These are phyloP conservation scores for Platalea minor DNA, from an alignment of 2,797 vertebrate species.

Conservation along the genomic window DNA sequence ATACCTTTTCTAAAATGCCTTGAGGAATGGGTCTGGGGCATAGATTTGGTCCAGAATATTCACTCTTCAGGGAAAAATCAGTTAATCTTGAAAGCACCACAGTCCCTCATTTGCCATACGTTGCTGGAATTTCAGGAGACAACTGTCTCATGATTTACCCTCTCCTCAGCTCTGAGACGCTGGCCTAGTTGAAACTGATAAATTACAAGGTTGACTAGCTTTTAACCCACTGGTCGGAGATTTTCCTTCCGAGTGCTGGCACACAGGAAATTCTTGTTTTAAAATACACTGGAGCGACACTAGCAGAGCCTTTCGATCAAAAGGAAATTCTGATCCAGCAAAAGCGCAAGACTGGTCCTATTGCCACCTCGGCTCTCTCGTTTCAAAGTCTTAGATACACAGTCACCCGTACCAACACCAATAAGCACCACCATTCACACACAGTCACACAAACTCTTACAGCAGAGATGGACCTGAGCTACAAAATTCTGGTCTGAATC, in stretches of 20 bases:
- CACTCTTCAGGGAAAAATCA: not conserved
- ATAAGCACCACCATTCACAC: not conserved
- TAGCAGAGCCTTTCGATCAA: slow-evolving; percentile 13
- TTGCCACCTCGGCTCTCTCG: not conserved
- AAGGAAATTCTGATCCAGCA: slow-evolving; percentile 10
- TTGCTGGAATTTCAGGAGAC: not conserved
- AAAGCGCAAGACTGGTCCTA: not conserved
- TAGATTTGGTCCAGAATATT: not conserved
- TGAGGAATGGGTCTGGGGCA: not conserved
- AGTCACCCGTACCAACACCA: not conserved
- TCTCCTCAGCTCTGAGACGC: slow-evolving; percentile 23
- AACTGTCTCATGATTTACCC: not conserved
- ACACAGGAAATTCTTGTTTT: slow-evolving; percentile 31
- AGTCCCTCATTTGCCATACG: not conserved
- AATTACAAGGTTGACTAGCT: slow-evolving; percentile 55
- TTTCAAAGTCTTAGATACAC: not conserved
- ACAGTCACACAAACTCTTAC: not conserved
- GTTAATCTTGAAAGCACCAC: not conserved
- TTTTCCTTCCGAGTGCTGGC: slow-evolving; percentile 22
- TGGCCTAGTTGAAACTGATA: slow-evolving; percentile 4
- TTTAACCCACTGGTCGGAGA: slow-evolving; percentile 32
- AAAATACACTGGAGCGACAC: slow-evolving; percentile 4
- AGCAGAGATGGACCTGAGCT: not conserved
- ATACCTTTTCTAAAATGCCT: not conserved
- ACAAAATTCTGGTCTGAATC: not conserved